phyloP scores from a whole-genome alignment of 1,140 invertebrate species.

The Euwallacea fornicatus region DNA sequence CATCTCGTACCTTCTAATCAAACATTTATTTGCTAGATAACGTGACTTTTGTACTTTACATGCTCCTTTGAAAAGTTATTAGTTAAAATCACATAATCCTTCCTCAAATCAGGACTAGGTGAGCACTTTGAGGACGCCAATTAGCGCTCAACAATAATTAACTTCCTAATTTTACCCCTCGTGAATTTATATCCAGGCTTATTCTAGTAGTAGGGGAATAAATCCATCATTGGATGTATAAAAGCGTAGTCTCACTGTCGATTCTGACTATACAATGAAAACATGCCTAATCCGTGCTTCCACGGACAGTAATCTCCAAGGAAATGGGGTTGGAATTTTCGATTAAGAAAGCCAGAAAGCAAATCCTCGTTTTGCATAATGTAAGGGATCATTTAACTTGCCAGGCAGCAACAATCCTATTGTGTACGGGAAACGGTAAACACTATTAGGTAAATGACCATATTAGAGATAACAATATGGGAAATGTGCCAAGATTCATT shows the following conservation, averaged over 20 bases:
- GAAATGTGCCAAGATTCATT: conserved; percentile 6
- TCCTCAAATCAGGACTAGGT: too few relatives aligned
- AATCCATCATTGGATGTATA: too few relatives aligned
- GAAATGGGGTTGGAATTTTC: conserved; percentile 21
- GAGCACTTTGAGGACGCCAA: too few relatives aligned
- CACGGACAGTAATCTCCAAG: conserved; percentile 5
- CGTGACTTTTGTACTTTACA: conserved; percentile 9
- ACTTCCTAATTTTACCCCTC: too few relatives aligned
- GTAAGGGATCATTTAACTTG: conserved; percentile 16
- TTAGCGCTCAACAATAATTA: too few relatives aligned
- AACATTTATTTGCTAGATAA: conserved; percentile 25
- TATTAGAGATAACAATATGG: conserved; percentile 12
- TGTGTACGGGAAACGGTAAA: conserved; percentile 27
- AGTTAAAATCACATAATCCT: too few relatives aligned
- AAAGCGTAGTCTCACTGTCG: too few relatives aligned
- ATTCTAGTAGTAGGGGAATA: too few relatives aligned
- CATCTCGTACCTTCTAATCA: conserved; percentile 24
- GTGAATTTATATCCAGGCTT: too few relatives aligned
- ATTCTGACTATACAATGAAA: background rate
- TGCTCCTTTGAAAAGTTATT: too few relatives aligned
- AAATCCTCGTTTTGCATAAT: conserved; percentile 26
- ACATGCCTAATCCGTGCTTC: conserved; percentile 5
- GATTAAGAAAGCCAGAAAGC: conserved; percentile 18
- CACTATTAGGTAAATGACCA: conserved; percentile 18
- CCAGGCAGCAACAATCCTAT: conserved; percentile 10